phyloP scores from a whole-genome alignment of 2,888 invertebrate genomes.

The Epinotia brunnichana region DNA sequence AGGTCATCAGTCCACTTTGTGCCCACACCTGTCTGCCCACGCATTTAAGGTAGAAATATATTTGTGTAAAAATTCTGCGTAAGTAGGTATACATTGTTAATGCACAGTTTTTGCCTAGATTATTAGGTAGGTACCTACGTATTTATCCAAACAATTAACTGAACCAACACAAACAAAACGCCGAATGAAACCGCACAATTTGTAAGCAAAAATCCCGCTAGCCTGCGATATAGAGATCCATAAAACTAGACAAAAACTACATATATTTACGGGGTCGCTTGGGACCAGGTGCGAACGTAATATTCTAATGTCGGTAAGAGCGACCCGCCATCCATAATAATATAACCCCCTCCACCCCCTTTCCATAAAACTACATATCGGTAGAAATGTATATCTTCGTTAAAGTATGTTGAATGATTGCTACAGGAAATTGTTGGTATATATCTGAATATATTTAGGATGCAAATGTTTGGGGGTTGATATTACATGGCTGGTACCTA shows the following conservation, averaged over 20 bases:
- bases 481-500: not conserved
- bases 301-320: slow-evolving; percentile 78
- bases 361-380: slow-evolving; percentile 56
- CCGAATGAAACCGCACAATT: slow-evolving; percentile 51
- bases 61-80: no score
- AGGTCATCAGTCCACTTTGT: no score
- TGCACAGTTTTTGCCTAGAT: no score
- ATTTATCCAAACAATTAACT: no score
- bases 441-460: slow-evolving; percentile 14
- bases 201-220: slow-evolving; percentile 41
- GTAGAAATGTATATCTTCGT: slow-evolving; percentile 45
- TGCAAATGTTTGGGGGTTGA: slow-evolving; percentile 10
- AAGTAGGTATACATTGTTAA: no score
- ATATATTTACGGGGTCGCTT: slow-evolving; percentile 67
- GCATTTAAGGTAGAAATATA: no score
- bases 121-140: no score
- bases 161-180: no score
- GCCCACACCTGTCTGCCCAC: no score
- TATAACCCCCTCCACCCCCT: slow-evolving; percentile 63
- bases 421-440: slow-evolving; percentile 18
- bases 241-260: slow-evolving; percentile 69
- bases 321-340: slow-evolving; percentile 78
- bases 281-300: slow-evolving; percentile 74
- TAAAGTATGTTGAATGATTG: slow-evolving; percentile 43
- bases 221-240: slow-evolving; percentile 49